phyloP scores from a whole-genome alignment of 2,888 invertebrate species.

The Tiliacea aurago region DNA sequence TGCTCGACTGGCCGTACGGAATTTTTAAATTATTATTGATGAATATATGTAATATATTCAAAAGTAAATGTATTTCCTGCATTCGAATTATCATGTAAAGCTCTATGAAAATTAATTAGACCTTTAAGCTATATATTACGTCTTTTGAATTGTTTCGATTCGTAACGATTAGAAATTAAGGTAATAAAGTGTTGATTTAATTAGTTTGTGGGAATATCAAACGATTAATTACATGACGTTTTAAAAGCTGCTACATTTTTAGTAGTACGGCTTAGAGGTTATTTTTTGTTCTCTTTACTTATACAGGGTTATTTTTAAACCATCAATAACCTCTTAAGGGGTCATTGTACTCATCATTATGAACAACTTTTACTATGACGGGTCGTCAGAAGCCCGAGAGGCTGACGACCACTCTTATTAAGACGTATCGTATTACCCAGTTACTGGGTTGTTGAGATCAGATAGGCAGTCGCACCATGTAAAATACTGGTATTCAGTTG shows the following conservation, averaged over 20 bases:
- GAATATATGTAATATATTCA: constrained; percentile 50
- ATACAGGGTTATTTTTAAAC: too few species aligned
- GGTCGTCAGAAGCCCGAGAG: too few species aligned
- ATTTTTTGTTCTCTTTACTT: not conserved
- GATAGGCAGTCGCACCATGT: too few species aligned
- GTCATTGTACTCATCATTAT: too few species aligned
- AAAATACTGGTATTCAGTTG: too few species aligned
- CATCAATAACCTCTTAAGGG: too few species aligned
- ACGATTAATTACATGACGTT: constrained; percentile 7
- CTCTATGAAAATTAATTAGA: constrained; percentile 50
- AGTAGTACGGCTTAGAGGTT: not conserved
- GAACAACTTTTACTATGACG: too few species aligned
- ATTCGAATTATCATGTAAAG: constrained; percentile 50
- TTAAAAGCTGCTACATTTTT: constrained; percentile 12
- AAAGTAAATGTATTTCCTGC: constrained; percentile 51
- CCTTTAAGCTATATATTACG: constrained; percentile 24
- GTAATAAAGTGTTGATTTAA: constrained; percentile 57
- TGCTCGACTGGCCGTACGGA: constrained; percentile 49
- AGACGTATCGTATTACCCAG: too few species aligned
- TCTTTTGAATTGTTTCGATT: constrained; percentile 49
- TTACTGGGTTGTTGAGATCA: too few species aligned
- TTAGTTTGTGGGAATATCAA: constrained; percentile 50
- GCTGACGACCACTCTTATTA: too few species aligned
- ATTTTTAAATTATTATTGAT: constrained; percentile 57
- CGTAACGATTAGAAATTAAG: constrained; percentile 46